Evolutionary conservation across 2,113 vertebrate genomes (phyloP).

Genomic region (Diadophis punctatus): DNA sequence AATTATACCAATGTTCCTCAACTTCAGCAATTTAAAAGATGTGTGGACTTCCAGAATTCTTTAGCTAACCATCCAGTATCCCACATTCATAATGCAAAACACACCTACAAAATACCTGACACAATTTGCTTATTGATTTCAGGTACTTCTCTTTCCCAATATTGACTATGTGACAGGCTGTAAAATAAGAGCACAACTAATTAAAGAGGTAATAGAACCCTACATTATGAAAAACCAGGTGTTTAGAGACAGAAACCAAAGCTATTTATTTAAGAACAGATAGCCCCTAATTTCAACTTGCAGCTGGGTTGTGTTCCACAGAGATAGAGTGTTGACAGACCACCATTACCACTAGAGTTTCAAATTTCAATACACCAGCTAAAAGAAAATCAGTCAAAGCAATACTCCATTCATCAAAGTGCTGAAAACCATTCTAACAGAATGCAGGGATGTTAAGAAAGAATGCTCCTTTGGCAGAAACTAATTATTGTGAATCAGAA

Average conservation of each 20-base stretch:
- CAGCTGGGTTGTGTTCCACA: constrained; percentile 20
- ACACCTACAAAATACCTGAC: not conserved
- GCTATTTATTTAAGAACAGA: constrained; percentile 25
- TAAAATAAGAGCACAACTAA: constrained; percentile 4
- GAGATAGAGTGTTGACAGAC: constrained; percentile 23
- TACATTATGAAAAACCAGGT: not conserved
- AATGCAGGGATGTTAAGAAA: not conserved
- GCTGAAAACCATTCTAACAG: not conserved
- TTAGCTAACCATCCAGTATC: not conserved
- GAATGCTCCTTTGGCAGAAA: not conserved
- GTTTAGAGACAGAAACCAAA: not conserved
- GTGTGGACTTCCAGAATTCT: not conserved
- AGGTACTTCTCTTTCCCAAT: not conserved
- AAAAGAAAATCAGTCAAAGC: constrained; percentile 4
- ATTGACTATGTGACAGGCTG: not conserved
- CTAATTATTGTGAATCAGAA: not conserved
- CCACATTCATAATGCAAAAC: not conserved
- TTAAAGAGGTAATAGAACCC: not conserved
- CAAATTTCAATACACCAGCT: constrained; percentile 9
- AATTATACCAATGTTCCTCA: not conserved
- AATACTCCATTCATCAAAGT: constrained; percentile 12
- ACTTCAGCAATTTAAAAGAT: not conserved
- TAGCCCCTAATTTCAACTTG: constrained; percentile 7
- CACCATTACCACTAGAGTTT: not conserved
- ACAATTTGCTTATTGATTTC: not conserved